Base-by-base conservation (phyloP, 2,113 vertebrate genomes). In the Ploceus nigricollis region DNA sequence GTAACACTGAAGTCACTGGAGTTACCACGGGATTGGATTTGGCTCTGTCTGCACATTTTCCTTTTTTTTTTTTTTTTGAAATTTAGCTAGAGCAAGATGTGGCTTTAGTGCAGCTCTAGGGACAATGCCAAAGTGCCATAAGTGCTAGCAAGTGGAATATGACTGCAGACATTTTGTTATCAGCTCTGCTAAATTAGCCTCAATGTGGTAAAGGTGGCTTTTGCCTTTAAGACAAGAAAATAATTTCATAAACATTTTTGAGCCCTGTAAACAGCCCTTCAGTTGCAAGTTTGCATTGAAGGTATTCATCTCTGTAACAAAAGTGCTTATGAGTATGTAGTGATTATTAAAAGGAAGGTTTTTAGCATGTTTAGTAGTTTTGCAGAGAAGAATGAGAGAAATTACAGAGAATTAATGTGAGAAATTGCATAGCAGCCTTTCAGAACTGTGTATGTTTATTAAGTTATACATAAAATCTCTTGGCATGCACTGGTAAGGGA, bases 1-100 rank as follows among this genome's bases (percentile, higher is more conserved):
- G 73, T 91, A 89, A 86, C 82, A 45, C 82, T 75, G 93, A 70
- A 94, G 81, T 88, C 81, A 45, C 63, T 77, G 65, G 58, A 78
- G 77, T 93, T 94, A 82, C 50, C 79, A 37, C 3, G 0, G 84
- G 64, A n/a, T 39, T 81, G 72, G 51, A 73, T 71, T 84, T 85
- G 78, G 27, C 76, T 68, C 50, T 4, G 6, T 50, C 17, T 60
- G 47, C 27, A 9, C 22, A 9, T 79, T 86, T 84, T 85, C 11
- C 1, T 13, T 19, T 70, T 65, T 24, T 45, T 28, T n/a, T 40
- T 47, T 16, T 24, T 65, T 2, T 65, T 33, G 76, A 5, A 76
- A 64, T 69, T 51, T 63, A 65, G 15, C 40, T 45, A 11, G 48
- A 64, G 20, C 5, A 13, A 73, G 63, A 33, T 4, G 2, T 61